Evolutionary conservation across 2,797 vertebrate genomes (phyloP).

Genomic region (Micropoecilia bifurca): DNA sequence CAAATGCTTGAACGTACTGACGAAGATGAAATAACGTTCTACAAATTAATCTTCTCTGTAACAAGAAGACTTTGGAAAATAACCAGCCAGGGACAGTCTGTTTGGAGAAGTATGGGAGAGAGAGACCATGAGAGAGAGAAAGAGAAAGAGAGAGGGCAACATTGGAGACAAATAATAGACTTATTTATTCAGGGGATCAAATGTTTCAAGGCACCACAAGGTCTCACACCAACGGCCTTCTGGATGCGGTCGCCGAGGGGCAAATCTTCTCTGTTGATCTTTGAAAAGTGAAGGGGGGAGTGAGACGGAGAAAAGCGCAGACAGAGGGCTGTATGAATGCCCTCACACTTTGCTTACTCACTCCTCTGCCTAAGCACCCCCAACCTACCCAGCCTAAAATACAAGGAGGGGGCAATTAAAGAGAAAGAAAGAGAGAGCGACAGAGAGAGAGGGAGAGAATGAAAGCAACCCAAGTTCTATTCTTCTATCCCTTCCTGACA

Average conservation of each 20-base stretch:
- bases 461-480: slow-evolving; percentile 89
- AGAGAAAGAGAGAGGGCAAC: slow-evolving; percentile 6
- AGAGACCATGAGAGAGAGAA: not conserved
- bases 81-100: slow-evolving; percentile 39
- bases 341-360: slow-evolving; percentile 78
- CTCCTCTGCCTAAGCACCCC: slow-evolving; percentile 70
- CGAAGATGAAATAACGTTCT: slow-evolving; percentile 5
- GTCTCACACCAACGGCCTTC: slow-evolving; percentile 76
- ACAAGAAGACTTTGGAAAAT: slow-evolving; percentile 20
- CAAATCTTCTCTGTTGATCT: slow-evolving; percentile 84
- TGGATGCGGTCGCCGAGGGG: slow-evolving; percentile 85
- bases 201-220: slow-evolving; percentile 89
- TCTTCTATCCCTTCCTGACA: slow-evolving; percentile 95
- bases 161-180: slow-evolving; percentile 71
- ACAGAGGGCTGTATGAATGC: slow-evolving; percentile 85
- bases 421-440: slow-evolving; percentile 58
- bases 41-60: slow-evolving; percentile 18
- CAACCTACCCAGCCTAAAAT: slow-evolving; percentile 77
- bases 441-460: slow-evolving; percentile 62
- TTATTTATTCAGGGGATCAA: slow-evolving; percentile 85
- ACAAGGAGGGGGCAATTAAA: slow-evolving; percentile 73
- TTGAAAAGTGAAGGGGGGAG: slow-evolving; percentile 52
- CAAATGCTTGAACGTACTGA: not conserved
- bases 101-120: slow-evolving; percentile 22
- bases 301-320: slow-evolving; percentile 71